Evolutionary conservation across 2,888 invertebrate species (phyloP), one percentile per base, ranked within the genome.

Genomic region (Eupithecia pulchellata): DNA sequence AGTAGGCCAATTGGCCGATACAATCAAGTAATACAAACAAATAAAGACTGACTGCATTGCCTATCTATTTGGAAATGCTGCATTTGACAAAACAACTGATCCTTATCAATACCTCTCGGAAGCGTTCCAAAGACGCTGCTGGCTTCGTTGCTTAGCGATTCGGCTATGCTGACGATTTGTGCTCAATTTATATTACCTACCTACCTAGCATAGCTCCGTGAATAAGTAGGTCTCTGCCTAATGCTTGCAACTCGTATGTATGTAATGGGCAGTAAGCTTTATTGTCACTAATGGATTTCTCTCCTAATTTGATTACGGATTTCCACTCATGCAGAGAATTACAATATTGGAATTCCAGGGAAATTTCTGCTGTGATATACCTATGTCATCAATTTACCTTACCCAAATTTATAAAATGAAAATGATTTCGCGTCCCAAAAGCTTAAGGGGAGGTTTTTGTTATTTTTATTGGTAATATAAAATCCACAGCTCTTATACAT

Each of bases 281-380:
- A 71, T 71, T 69, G 73, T 55, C 61, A 66, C 73, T 74, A 74
- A 74, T 74, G 73, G 73, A 63, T 74, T 74, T 74, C 68, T 64
- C 64, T 66, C 32, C 71, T 74, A 71, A 71, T 64, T 73, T 68
- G 68, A 69, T 67, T 47, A 66, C 52, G 72, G 68, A 69, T 69
- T 68, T 58, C 39, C 66, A 66, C 27, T 62, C 66, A 63, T 66
- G 47, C 65, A 36, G 34, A 25, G 61, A 32, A 61, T 61, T 61
- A 61, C 34, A 61, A 61, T 61, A 61, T 34, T 34, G 34, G 61
- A 14, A 61, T 61, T 61, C 32, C 25, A 13, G 14, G 17, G n/a
- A 32, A 34, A 34, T 25, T 34, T 61, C 32, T 61, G 20, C 61
- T 34, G 20, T 47, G 6, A 61, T 36, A 60, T 30, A 27, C 14